These are phyloP conservation scores for Eupeodes luniger DNA, from an alignment of 2,888 invertebrate genomes.

Conservation along the genomic window DNA sequence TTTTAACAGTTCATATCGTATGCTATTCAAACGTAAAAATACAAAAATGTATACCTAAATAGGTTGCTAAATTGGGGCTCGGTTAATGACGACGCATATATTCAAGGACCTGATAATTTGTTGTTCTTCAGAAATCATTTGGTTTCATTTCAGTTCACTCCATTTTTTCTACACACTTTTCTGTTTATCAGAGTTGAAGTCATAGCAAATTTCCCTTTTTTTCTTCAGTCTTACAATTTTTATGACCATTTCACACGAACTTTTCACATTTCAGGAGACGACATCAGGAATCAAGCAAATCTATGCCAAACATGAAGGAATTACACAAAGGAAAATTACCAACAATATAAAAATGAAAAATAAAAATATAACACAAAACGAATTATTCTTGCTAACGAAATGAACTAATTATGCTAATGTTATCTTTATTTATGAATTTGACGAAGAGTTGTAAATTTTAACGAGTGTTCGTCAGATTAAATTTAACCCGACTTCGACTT, in stretches of 20 bases:
- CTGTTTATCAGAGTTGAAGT: conserved; percentile 20
- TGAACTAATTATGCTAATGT: conserved; percentile 73
- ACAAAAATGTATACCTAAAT: neutral
- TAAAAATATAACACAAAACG: conserved; percentile 9
- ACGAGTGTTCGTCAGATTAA: conserved; percentile 72
- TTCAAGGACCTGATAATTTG: conserved; percentile 26
- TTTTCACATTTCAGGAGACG: conserved; percentile 57
- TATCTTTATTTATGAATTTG: conserved; percentile 76
- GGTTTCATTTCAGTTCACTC: neutral
- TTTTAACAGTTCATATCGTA: too few species aligned
- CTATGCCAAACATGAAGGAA: conserved; percentile 36
- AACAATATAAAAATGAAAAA: conserved; percentile 16
- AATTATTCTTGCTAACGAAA: conserved; percentile 50
- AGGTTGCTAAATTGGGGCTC: neutral
- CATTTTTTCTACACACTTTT: neutral
- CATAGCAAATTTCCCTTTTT: conserved; percentile 9
- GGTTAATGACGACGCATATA: conserved; percentile 4
- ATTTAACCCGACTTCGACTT: conserved; percentile 39
- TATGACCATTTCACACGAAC: conserved; percentile 66
- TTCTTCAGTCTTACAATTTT: conserved; percentile 30
- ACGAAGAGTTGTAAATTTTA: conserved; percentile 75
- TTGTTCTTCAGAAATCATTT: conserved; percentile 1
- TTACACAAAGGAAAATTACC: conserved; percentile 28
- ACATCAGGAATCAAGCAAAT: conserved; percentile 38
- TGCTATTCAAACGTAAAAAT: neutral